Evolutionary conservation across 1,140 invertebrate species (phyloP), one percentile per base, ranked within the genome.

Genomic region (Caenorhabditis remanei): DNA sequence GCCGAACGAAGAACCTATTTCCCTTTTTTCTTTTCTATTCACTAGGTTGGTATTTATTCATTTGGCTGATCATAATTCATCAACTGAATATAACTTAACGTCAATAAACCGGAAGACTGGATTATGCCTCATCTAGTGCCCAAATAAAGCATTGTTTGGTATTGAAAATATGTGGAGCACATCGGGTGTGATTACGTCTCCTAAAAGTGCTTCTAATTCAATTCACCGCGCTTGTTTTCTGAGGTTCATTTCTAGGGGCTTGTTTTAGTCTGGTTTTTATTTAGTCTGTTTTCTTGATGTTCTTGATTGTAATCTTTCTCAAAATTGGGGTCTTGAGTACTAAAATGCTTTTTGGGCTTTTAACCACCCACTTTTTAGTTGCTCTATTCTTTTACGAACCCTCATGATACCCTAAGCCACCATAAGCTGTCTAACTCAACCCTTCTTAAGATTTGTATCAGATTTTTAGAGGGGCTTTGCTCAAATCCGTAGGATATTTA

Each of bases 51-150:
- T 46, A 43, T 46, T 67, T n/a, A 43, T 67, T 67, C 32, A 43
- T 67, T 67, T 43, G 14, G 41, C 4, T 46, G 41, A 67, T 67
- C 65, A 67, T 67, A 67, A 67, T 67, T 43, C 65, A 67, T 41
- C 32, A 67, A 24, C 41, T 67, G 32, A 67, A 67, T 43, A 67
- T 32, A 65, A 40, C 32, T 5, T 46, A 16, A 13, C 41, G 41
- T 41, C 41, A 43, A 63, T 63, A 63, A 63, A 63, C 2, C 24
- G 7, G 7, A 7, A 67, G 41, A 41, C 32, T 67, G 43, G n/a
- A 46, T 43, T 67, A 67, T 43, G 65, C 21, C 41, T 67, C 24
- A 58, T 58, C 55, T 40, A 24, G 24, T 19, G 3, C 9, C 32
- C 41, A 7, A 67, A 67, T 43, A 67, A 43, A 67, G 65, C 9